Evolutionary conservation across 2,888 invertebrate species (phyloP).

Genomic region (Melipona bicolor): DNA sequence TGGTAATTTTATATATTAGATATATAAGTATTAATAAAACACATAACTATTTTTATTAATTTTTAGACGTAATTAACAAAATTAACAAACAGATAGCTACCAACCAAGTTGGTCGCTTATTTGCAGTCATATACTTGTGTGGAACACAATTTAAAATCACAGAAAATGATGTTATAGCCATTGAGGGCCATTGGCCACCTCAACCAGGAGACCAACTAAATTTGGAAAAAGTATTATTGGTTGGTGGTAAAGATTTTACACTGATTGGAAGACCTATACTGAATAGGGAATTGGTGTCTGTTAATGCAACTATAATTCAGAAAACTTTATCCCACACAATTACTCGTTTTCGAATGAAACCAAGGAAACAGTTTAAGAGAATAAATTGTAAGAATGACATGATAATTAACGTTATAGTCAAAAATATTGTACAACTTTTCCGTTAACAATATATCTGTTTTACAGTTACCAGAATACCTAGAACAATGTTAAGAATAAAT

Average conservation of each 20-base stretch:
- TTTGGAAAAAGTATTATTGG: slow-evolving; percentile 93
- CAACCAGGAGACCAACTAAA: slow-evolving; percentile 91
- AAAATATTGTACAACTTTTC: slow-evolving; percentile 25
- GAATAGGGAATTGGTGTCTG: slow-evolving; percentile 89
- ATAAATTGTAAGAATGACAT: slow-evolving; percentile 87
- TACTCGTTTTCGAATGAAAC: slow-evolving; percentile 90
- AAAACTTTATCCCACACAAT: slow-evolving; percentile 93
- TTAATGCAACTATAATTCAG: slow-evolving; percentile 93
- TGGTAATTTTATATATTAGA: slow-evolving; percentile 65
- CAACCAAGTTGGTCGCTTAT: slow-evolving; percentile 87
- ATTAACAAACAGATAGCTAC: slow-evolving; percentile 88
- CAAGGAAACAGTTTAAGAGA: slow-evolving; percentile 91
- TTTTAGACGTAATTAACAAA: slow-evolving; percentile 86
- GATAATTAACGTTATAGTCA: slow-evolving; percentile 1
- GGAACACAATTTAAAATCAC: slow-evolving; percentile 95
- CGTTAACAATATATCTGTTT: slow-evolving; percentile 38
- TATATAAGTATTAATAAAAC: not conserved
- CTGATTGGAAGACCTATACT: slow-evolving; percentile 92
- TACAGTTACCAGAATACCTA: slow-evolving; percentile 87
- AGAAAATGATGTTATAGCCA: slow-evolving; percentile 92
- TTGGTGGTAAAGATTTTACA: slow-evolving; percentile 92
- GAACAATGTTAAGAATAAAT: slow-evolving; percentile 92
- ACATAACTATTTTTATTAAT: not conserved
- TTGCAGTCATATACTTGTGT: slow-evolving; percentile 92
- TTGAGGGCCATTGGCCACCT: slow-evolving; percentile 94